phyloP scores from a whole-genome alignment of 2,113 vertebrate genomes.

The Kobus ellipsiprymnus region DNA sequence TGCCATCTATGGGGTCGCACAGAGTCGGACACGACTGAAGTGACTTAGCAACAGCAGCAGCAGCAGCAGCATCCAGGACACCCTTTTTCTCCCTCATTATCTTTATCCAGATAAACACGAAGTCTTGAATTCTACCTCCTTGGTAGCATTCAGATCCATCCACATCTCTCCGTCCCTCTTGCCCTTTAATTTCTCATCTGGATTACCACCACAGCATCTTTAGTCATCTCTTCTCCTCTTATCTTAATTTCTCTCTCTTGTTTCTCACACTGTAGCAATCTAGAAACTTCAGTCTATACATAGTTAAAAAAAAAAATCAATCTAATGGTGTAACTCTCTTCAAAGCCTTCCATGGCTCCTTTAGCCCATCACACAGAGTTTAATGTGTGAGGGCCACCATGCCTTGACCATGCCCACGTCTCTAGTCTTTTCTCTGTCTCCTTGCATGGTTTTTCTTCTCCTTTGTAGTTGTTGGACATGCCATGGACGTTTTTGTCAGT shows the following conservation, averaged over 20 bases:
- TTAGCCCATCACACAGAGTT: neutral
- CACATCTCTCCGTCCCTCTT: neutral
- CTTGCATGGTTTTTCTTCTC: neutral
- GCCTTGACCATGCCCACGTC: neutral
- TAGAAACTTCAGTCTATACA: neutral
- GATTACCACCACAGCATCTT: neutral
- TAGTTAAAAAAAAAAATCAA: neutral
- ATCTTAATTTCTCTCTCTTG: neutral
- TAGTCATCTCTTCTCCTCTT: neutral
- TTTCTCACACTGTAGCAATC: neutral
- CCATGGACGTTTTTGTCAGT: neutral
- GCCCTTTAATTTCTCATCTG: neutral
- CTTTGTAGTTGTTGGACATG: neutral
- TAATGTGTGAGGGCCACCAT: neutral
- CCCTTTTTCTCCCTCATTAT: neutral
- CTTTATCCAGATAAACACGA: neutral
- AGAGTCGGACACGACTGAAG: rapidly evolving
- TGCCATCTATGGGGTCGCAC: neutral
- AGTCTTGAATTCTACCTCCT: neutral
- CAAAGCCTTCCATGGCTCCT: neutral
- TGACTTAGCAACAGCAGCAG: neutral
- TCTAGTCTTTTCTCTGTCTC: neutral
- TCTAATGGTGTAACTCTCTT: neutral
- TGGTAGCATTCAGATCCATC: neutral
- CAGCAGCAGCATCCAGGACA: neutral